Conservation (phyloP, 2,888 invertebrate genomes). For the Tinea pellionella region DNA sequence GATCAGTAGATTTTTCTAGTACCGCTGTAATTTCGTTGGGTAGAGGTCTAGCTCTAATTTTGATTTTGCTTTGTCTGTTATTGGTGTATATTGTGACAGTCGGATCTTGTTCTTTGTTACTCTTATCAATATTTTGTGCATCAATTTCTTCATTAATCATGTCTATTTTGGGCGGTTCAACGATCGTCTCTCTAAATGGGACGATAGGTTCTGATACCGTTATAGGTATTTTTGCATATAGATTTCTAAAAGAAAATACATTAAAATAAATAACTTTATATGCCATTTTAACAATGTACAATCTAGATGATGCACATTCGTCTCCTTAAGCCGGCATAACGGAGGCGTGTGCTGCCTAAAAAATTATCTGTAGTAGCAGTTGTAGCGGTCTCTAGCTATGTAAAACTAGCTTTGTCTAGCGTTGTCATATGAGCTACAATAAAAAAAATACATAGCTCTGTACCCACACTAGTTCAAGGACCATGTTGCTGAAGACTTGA, state of each 20-base stretch:
- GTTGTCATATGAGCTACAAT: too few relatives aligned
- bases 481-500: background rate
- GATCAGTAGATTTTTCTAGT: constrained; percentile 76
- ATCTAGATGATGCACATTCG: too few relatives aligned
- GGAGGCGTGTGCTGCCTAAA: too few relatives aligned
- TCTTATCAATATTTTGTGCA: constrained; percentile 63
- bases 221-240: constrained; percentile 88
- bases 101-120: constrained; percentile 59
- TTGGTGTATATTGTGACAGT: constrained; percentile 73
- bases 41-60: constrained; percentile 81
- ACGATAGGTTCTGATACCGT: constrained; percentile 96
- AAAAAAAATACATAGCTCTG: too few relatives aligned
- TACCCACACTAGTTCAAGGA: too few relatives aligned
- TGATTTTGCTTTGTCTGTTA: constrained; percentile 78
- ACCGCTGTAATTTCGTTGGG: constrained; percentile 77
- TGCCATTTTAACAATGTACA: too few relatives aligned
- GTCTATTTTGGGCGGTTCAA: constrained; percentile 81
- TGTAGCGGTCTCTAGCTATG: too few relatives aligned
- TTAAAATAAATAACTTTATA: too few relatives aligned
- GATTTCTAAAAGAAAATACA: constrained; percentile 44
- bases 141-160: constrained; percentile 89
- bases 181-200: constrained; percentile 93
- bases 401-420: too few relatives aligned
- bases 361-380: too few relatives aligned
- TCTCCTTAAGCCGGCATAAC: too few relatives aligned